Percentiles rank a stretch among this genome's conserved stretches.
phyloP scores from a whole-genome alignment of 2,797 vertebrate genomes.

The Aulostomus chinensis region DNA sequence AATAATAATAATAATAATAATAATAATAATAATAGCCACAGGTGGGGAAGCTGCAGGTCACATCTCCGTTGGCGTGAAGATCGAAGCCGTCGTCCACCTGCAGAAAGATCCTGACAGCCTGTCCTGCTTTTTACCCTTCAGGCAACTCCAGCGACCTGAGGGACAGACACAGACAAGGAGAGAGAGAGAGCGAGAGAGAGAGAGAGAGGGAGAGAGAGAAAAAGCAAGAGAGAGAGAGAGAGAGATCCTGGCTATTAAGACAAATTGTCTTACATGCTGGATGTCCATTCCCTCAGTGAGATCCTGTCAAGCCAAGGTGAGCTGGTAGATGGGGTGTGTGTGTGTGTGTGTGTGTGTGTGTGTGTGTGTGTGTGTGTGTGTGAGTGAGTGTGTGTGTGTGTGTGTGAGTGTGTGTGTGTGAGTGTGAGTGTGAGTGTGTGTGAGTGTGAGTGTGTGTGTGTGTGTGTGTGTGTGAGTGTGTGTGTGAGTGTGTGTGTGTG shows the following conservation, averaged over 20 bases:
- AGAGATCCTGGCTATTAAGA: slow-evolving; percentile 44
- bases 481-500: slow-evolving; percentile 14
- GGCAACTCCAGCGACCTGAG: slow-evolving; percentile 35
- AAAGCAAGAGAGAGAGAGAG: slow-evolving; percentile 6
- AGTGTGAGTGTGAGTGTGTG: slow-evolving; percentile 10
- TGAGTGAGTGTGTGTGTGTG: slow-evolving; percentile 9
- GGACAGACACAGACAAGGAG: too few species aligned
- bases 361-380: slow-evolving; percentile 13
- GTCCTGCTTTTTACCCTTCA: slow-evolving; percentile 35
- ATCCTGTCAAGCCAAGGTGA: slow-evolving; percentile 57
- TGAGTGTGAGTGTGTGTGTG: slow-evolving; percentile 14
- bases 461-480: slow-evolving; percentile 5
- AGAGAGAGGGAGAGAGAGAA: slow-evolving; percentile 4
- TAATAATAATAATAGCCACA: too few species aligned
- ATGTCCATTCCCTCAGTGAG: slow-evolving; percentile 51
- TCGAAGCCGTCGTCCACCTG: slow-evolving; percentile 53
- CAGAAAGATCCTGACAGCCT: slow-evolving; percentile 38
- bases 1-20: too few species aligned
- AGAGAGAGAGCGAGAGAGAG: slow-evolving; percentile 11
- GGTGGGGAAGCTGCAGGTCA: too few species aligned
- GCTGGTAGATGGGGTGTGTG: slow-evolving; percentile 5
- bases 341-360: slow-evolving; percentile 14
- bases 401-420: slow-evolving; percentile 16
- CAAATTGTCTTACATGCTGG: slow-evolving; percentile 54
- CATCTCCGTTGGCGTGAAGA: too few species aligned